Evolutionary conservation across 2,113 vertebrate genomes (phyloP).

Genomic region (Datnioides undecimradiatus): DNA sequence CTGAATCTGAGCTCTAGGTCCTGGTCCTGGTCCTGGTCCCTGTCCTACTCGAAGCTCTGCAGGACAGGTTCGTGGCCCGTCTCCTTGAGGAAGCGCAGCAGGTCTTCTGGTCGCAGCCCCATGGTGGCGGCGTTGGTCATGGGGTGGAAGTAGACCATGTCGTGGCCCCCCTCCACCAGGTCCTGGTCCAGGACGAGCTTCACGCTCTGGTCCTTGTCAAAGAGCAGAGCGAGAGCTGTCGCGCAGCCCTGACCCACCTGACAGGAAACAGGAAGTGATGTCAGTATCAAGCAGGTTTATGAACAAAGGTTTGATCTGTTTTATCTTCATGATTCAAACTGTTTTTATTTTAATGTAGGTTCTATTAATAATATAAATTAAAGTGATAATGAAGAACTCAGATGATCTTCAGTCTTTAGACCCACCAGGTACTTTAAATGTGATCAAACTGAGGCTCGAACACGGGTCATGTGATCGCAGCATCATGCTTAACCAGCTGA

Average conservation of each 20-base stretch:
- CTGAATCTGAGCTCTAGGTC: too few relatives aligned
- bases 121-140: slow-evolving; percentile 93
- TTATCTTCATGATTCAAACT: too few relatives aligned
- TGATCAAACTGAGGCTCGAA: too few relatives aligned
- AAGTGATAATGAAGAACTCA: too few relatives aligned
- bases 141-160: slow-evolving; percentile 92
- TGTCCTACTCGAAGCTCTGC: slow-evolving; percentile 78
- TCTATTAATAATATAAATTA: too few relatives aligned
- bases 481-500: too few relatives aligned
- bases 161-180: slow-evolving; percentile 87
- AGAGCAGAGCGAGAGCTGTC: slow-evolving; percentile 91
- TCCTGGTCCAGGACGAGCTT: slow-evolving; percentile 89
- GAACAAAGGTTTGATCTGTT: too few relatives aligned
- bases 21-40: background rate
- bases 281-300: too few relatives aligned
- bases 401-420: too few relatives aligned
- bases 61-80: slow-evolving; percentile 91
- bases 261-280: background rate
- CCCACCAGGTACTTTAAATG: too few relatives aligned
- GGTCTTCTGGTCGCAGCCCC: slow-evolving; percentile 89
- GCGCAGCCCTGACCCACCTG: slow-evolving; percentile 91
- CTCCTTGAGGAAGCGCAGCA: slow-evolving; percentile 89
- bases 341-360: too few relatives aligned
- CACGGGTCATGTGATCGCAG: too few relatives aligned
- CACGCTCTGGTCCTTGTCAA: slow-evolving; percentile 85